phyloP scores from a whole-genome alignment of 2,797 vertebrate species.

The Halcyon badia region DNA sequence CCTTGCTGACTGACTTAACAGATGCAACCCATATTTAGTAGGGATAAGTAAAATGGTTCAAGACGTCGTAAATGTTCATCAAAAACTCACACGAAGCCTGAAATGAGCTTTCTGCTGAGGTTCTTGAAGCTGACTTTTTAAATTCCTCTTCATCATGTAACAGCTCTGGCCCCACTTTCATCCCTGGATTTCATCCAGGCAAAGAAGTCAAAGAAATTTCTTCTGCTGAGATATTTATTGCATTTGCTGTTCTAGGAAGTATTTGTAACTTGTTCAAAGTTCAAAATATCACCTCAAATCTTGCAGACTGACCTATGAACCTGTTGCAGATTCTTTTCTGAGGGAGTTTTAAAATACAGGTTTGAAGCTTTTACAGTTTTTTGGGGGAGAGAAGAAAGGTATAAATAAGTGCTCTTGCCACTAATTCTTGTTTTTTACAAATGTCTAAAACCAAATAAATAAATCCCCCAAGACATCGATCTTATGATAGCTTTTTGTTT shows the following conservation, averaged over 20 bases:
- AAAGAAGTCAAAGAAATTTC: slow-evolving; percentile 71
- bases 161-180: slow-evolving; percentile 17
- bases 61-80: not conserved
- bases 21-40: not conserved
- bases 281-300: slow-evolving; percentile 64
- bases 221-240: slow-evolving; percentile 70
- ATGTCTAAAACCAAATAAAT: not conserved
- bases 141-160: slow-evolving; percentile 48
- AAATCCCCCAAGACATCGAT: not conserved
- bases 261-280: slow-evolving; percentile 71
- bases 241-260: slow-evolving; percentile 65
- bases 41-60: slow-evolving; percentile 27
- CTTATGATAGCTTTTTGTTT: not conserved
- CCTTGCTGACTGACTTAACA: slow-evolving; percentile 50
- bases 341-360: not conserved
- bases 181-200: slow-evolving; percentile 49
- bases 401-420: slow-evolving; percentile 12
- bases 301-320: slow-evolving; percentile 44
- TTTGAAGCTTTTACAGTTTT: slow-evolving; percentile 54
- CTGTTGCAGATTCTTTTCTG: slow-evolving; percentile 15
- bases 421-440: not conserved
- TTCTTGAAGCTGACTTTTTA: not conserved
- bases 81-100: slow-evolving; percentile 65
- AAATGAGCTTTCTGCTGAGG: slow-evolving; percentile 27
- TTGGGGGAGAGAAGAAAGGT: not conserved